These are phyloP conservation scores for Crossocerus cetratus DNA, from an alignment of 2,888 invertebrate genomes.

Conservation along the genomic window DNA sequence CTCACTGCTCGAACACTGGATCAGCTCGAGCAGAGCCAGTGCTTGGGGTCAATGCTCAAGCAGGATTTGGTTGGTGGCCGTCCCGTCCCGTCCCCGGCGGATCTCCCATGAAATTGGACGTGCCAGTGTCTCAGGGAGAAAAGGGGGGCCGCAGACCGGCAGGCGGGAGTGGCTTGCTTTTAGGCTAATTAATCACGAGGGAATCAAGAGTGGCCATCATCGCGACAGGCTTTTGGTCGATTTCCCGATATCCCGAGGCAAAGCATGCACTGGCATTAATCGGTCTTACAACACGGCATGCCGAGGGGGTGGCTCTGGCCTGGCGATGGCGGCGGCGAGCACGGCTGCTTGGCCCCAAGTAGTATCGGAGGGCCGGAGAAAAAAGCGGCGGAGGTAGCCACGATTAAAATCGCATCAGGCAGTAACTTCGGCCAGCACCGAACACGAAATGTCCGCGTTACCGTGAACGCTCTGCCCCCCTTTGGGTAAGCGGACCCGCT, in stretches of 20 bases:
- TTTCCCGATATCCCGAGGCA: constrained; percentile 38
- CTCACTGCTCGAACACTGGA: neutral
- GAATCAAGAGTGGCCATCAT: neutral
- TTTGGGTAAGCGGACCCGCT: constrained; percentile 27
- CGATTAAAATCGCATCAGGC: constrained; percentile 68
- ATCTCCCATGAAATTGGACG: too few relatives aligned
- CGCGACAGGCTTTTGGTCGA: constrained; percentile 43
- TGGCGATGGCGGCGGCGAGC: constrained; percentile 37
- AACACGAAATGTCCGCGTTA: constrained; percentile 67
- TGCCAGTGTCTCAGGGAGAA: too few relatives aligned
- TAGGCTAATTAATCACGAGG: too few relatives aligned
- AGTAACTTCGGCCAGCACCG: constrained; percentile 56
- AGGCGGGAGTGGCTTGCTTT: too few relatives aligned
- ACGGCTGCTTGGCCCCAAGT: constrained; percentile 20
- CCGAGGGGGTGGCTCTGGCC: constrained; percentile 52
- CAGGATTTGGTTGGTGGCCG: too few relatives aligned
- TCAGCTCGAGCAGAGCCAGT: too few relatives aligned
- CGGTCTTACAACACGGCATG: constrained; percentile 49
- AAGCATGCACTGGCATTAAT: constrained; percentile 55
- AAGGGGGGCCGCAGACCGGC: too few relatives aligned
- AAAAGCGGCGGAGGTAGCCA: constrained; percentile 55
- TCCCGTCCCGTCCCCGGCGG: too few relatives aligned
- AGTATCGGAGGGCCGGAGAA: constrained; percentile 38
- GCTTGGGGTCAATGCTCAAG: too few relatives aligned
- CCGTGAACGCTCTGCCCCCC: constrained; percentile 33